A percentile compares a stretch with the other conserved stretches of the same genome.
Conservation (phyloP, 2,888 invertebrate genomes). For the Nomada lathburiana region DNA sequence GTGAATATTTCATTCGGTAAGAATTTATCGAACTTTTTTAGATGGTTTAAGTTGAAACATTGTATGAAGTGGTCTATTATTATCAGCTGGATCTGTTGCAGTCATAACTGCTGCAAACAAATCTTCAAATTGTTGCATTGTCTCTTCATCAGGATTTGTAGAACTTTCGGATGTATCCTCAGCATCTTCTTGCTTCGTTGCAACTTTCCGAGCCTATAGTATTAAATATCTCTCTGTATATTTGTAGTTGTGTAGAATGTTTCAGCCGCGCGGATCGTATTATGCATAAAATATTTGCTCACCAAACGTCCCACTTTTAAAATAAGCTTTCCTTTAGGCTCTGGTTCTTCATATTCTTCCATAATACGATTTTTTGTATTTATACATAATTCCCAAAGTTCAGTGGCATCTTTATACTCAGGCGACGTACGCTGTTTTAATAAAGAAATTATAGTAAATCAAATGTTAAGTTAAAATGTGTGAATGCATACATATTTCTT, state of each 20-base stretch:
- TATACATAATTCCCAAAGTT: constrained; percentile 94
- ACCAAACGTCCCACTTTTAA: constrained; percentile 86
- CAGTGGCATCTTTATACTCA: constrained; percentile 95
- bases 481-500: not conserved
- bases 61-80: constrained; percentile 92
- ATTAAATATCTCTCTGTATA: not conserved
- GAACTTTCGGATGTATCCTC: constrained; percentile 90
- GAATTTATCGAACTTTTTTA: constrained; percentile 87
- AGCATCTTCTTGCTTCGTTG: constrained; percentile 86
- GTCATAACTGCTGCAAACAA: constrained; percentile 95
- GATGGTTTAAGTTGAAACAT: constrained; percentile 97
- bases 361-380: constrained; percentile 85
- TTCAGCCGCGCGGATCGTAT: not conserved
- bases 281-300: constrained; percentile 51
- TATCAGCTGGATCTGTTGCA: constrained; percentile 90
- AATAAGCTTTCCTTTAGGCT: constrained; percentile 86
- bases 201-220: constrained; percentile 77
- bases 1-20: constrained; percentile 21
- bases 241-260: too few relatives aligned
- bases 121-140: constrained; percentile 92
- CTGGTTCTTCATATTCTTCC: constrained; percentile 85
- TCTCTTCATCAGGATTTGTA: constrained; percentile 90
- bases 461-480: constrained; percentile 2
- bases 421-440: constrained; percentile 88
- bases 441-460: constrained; percentile 27